These are phyloP conservation scores for Mimachlamys varia DNA, from an alignment of 2,888 invertebrate species.

Conservation along the genomic window DNA sequence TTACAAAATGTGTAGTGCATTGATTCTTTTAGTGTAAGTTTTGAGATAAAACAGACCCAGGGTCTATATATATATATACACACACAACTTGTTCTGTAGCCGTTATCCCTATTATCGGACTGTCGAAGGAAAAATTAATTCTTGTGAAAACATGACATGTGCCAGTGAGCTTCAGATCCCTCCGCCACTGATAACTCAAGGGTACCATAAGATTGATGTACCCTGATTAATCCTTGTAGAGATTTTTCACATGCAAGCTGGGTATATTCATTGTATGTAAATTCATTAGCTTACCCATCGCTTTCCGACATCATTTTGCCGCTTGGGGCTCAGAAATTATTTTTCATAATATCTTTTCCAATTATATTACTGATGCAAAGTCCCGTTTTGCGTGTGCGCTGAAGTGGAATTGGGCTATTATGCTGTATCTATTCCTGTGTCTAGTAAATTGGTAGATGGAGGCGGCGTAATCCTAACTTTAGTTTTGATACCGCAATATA, in stretches of 20 bases:
- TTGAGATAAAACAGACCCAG: background rate
- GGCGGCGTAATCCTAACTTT: background rate
- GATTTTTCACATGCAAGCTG: background rate
- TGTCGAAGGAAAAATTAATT: background rate
- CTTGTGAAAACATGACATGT: background rate
- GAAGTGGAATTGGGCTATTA: constrained; percentile 19
- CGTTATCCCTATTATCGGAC: background rate
- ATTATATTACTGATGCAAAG: constrained; percentile 28
- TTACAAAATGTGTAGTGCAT: background rate
- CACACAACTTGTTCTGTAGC: background rate
- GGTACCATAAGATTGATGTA: background rate
- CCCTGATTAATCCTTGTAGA: background rate
- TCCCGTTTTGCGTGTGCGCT: background rate
- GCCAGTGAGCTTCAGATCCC: background rate
- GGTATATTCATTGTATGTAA: background rate
- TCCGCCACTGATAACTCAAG: background rate
- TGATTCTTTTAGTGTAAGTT: background rate
- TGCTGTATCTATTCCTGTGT: background rate
- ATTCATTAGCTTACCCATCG: background rate
- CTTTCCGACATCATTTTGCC: background rate
- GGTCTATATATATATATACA: background rate
- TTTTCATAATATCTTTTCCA: background rate
- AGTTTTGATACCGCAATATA: background rate
- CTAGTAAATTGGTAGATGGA: background rate
- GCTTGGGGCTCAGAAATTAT: background rate